These are phyloP conservation scores for Podarcis muralis DNA, from an alignment of 2,113 vertebrate species.

Conservation along the genomic window DNA sequence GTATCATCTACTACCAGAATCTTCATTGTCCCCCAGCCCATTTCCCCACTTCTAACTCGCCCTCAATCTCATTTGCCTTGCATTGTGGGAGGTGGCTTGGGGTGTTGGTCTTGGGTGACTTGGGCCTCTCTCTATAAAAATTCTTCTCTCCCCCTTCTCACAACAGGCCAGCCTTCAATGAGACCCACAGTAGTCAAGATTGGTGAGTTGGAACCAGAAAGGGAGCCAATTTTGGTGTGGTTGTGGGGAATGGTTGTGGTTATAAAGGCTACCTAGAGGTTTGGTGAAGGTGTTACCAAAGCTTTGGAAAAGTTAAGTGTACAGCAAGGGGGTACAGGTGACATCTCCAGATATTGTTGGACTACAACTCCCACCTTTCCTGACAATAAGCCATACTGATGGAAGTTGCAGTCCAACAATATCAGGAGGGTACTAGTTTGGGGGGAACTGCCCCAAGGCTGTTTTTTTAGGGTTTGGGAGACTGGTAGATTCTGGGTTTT, in stretches of 20 bases:
- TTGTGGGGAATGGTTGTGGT: neutral
- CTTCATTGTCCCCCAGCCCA: neutral
- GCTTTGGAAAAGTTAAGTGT: too few relatives aligned
- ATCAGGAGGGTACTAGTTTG: too few relatives aligned
- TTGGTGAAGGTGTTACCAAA: neutral
- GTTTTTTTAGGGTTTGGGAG: neutral
- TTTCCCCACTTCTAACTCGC: too few relatives aligned
- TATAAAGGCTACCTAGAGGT: neutral
- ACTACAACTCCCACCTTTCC: too few relatives aligned
- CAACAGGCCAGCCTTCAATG: conserved; percentile 78
- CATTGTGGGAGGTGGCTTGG: neutral
- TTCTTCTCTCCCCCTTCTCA: conserved; percentile 26
- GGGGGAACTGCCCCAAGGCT: neutral
- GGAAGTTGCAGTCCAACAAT: too few relatives aligned
- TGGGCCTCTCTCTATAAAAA: neutral
- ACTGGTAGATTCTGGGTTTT: neutral
- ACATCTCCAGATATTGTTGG: neutral
- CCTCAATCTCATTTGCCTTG: neutral
- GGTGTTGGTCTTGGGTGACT: too few relatives aligned
- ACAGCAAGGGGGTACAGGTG: too few relatives aligned
- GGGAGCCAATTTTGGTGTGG: neutral
- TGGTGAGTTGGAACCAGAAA: conserved; percentile 79
- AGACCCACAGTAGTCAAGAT: conserved; percentile 71
- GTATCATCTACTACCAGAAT: neutral
- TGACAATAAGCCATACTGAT: too few relatives aligned